phyloP scores from a whole-genome alignment of 1,140 invertebrate species.

The Tetraneura akinire region DNA sequence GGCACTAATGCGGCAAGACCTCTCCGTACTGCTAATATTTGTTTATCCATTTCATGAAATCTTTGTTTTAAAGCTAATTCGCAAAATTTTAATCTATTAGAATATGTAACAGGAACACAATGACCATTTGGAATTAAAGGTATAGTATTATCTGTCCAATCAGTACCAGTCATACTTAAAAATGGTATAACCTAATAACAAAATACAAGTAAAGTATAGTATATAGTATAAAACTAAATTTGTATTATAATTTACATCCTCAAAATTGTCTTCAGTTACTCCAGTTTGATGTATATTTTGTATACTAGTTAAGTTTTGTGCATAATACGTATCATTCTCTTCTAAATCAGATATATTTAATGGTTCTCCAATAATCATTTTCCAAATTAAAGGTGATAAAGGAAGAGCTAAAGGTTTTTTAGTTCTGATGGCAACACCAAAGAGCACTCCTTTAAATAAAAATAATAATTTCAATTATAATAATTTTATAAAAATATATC shows the following conservation, averaged over 20 bases:
- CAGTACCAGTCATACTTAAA: slow-evolving; percentile 69
- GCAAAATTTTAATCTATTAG: slow-evolving; percentile 67
- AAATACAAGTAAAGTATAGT: not conserved
- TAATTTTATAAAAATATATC: not conserved
- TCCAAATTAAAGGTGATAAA: slow-evolving; percentile 69
- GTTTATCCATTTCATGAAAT: slow-evolving; percentile 68
- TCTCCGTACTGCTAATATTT: slow-evolving; percentile 66
- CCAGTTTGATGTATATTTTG: slow-evolving; percentile 65
- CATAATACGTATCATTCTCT: slow-evolving; percentile 68
- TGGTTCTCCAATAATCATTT: slow-evolving; percentile 66
- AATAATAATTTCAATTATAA: not conserved
- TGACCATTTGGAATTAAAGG: slow-evolving; percentile 67
- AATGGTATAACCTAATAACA: slow-evolving; percentile 66
- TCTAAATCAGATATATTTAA: slow-evolving; percentile 67
- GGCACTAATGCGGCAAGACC: slow-evolving; percentile 71
- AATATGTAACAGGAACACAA: slow-evolving; percentile 66
- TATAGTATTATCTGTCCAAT: slow-evolving; percentile 65
- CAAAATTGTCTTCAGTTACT: slow-evolving; percentile 67
- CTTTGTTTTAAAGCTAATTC: slow-evolving; percentile 66
- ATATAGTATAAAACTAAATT: slow-evolving; percentile 1
- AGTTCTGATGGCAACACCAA: slow-evolving; percentile 66
- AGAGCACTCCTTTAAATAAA: slow-evolving; percentile 61
- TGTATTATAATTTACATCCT: slow-evolving; percentile 61
- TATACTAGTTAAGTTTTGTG: slow-evolving; percentile 66
- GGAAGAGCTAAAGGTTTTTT: slow-evolving; percentile 67